These are phyloP conservation scores for Octopus sinensis DNA, from an alignment of 1,140 invertebrate species.

Conservation along the genomic window DNA sequence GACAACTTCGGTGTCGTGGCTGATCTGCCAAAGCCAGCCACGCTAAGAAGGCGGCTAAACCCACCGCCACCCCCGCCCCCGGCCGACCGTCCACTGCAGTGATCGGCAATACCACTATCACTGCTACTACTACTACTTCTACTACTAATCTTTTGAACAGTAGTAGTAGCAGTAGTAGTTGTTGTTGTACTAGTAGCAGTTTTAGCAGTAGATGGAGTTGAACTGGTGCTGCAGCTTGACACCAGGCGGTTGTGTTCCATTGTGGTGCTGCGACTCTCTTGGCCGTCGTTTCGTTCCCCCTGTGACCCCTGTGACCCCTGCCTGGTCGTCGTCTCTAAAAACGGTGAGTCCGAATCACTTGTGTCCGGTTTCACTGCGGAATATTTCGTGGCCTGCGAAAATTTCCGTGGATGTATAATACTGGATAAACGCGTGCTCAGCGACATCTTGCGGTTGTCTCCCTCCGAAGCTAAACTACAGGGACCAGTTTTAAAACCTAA, in stretches of 20 bases:
- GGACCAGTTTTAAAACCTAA: no score
- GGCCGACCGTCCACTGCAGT: no score
- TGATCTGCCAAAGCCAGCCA: no score
- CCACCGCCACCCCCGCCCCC: no score
- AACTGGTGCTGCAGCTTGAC: background rate
- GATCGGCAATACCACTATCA: no score
- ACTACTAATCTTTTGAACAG: background rate
- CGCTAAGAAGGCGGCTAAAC: no score
- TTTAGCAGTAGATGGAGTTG: background rate
- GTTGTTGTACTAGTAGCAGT: background rate
- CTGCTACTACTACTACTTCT: no score
- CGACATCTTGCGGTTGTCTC: no score
- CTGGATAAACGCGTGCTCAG: background rate
- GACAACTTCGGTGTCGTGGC: no score
- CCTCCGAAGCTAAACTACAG: no score
- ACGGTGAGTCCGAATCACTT: slow-evolving; percentile 1
- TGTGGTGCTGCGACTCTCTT: background rate
- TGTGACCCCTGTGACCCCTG: background rate
- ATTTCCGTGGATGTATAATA: background rate
- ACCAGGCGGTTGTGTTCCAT: background rate
- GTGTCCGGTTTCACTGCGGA: slow-evolving; percentile 1
- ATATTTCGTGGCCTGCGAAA: slow-evolving; percentile 2
- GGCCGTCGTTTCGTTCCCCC: background rate
- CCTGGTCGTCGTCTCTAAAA: background rate
- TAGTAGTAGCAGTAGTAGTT: background rate